Conservation (phyloP, 2,113 vertebrate species). For the Alethe castanea region DNA sequence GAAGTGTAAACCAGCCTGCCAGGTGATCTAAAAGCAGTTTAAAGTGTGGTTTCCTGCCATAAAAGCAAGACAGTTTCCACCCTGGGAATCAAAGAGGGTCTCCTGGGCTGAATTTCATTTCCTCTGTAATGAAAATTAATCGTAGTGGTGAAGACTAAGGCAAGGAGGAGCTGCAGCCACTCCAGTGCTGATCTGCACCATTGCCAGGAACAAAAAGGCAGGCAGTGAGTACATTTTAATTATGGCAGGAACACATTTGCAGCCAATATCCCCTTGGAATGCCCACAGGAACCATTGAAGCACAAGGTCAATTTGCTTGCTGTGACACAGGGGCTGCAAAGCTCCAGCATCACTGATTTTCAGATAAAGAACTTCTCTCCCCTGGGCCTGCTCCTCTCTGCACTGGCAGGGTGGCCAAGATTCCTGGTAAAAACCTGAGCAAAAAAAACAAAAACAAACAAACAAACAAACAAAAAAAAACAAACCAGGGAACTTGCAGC, state of each 20-base stretch:
- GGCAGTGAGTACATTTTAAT: neutral
- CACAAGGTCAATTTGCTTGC: neutral
- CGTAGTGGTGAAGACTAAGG: neutral
- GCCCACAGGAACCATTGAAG: neutral
- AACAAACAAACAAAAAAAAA: no score
- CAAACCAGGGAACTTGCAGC: neutral
- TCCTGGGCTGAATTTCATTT: neutral
- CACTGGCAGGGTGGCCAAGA: neutral
- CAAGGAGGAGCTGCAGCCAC: neutral
- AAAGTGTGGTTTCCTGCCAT: neutral
- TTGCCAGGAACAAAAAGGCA: neutral
- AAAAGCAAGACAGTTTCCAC: neutral
- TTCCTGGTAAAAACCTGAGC: neutral
- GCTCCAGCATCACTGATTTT: neutral
- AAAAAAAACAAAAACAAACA: no score
- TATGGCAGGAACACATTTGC: neutral
- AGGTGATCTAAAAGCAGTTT: conserved; percentile 14
- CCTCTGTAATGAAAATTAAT: conserved; percentile 32
- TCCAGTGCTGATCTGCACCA: neutral
- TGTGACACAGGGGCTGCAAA: rapidly evolving
- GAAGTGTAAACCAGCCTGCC: neutral
- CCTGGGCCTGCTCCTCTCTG: neutral
- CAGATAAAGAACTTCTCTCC: neutral
- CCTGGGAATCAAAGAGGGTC: neutral
- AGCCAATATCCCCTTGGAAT: neutral